phyloP scores from a whole-genome alignment of 2,113 vertebrate species.

The Piliocolobus tephrosceles region DNA sequence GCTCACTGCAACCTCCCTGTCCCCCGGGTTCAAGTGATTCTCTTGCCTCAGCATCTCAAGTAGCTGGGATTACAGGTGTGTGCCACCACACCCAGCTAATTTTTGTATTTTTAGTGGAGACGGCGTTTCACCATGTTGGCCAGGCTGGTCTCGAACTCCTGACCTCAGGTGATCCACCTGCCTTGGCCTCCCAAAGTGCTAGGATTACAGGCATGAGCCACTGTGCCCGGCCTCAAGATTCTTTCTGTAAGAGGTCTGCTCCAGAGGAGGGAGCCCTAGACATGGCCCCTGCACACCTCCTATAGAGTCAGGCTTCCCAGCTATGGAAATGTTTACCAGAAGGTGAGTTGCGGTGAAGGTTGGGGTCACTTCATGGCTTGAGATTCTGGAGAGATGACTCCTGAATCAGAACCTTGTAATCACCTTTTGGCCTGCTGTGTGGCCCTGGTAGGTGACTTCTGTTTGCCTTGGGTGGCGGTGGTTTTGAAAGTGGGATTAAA shows the following conservation, averaged over 20 bases:
- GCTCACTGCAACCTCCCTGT: too few relatives aligned
- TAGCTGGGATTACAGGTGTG: too few relatives aligned
- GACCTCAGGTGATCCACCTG: too few relatives aligned
- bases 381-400: background rate
- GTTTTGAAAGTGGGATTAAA: constrained; percentile 32
- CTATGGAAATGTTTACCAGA: background rate
- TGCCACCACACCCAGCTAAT: too few relatives aligned
- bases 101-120: too few relatives aligned
- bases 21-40: too few relatives aligned
- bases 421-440: background rate
- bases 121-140: too few relatives aligned
- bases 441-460: background rate
- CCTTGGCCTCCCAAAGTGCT: too few relatives aligned
- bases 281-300: background rate
- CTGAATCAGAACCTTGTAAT: background rate
- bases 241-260: background rate
- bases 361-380: background rate
- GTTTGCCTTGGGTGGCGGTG: background rate
- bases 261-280: background rate
- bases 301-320: background rate
- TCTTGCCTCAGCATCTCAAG: too few relatives aligned
- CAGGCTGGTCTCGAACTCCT: too few relatives aligned
- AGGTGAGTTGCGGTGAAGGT: background rate
- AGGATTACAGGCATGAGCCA: too few relatives aligned
- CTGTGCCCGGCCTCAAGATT: background rate